Base-by-base conservation (phyloP, 2,888 invertebrate genomes). In the Drosophila falleni region DNA sequence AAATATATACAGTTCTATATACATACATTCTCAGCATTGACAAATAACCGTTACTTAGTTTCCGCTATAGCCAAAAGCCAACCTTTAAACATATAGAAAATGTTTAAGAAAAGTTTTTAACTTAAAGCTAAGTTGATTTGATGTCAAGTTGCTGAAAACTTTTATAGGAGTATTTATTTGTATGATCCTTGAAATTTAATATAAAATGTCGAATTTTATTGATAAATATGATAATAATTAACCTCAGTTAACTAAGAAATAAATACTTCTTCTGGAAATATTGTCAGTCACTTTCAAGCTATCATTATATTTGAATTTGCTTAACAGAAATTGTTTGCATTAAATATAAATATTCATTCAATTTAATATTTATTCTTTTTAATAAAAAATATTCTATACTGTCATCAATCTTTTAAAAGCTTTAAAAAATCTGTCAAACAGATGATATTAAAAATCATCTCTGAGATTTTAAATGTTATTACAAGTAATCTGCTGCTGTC, bases 1-100 rank as follows among this genome's bases (percentile, higher is more conserved):
- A 75, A 26, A 66, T 53, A 58, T 50, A 19, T 42, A 10, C 19
- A 39, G 29, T n/a, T 59, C 31, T 41, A 49, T 15, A 29, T 54
- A 39, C 41, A 46, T 46, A 46, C 51, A 29, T 46, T 11, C 23
- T 47, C 47, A 62, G 23, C 46, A 66, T 68, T 65, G 72, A 69
- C 78, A 72, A 81, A 81, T 81, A 84, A 66, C 58, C 54, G 61
- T 76, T 81, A 79, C 74, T 84, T 64, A 74, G 68, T 74, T 84
- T 84, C 81, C 81, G 81, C 56, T 72, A 68, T 54, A 67, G 64
- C 37, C 59, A 55, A 74, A 15, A 54, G 59, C n/a, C 53, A 60
- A 15, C 41, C 39, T 47, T 47, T 47, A 37, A 49, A 29, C 63
- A 61, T 37, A 42, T 37, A 42, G 50, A 68, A 63, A 68, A 66